Conservation (phyloP, 2,113 vertebrate species). For the Psilopsiagon aurifrons region DNA sequence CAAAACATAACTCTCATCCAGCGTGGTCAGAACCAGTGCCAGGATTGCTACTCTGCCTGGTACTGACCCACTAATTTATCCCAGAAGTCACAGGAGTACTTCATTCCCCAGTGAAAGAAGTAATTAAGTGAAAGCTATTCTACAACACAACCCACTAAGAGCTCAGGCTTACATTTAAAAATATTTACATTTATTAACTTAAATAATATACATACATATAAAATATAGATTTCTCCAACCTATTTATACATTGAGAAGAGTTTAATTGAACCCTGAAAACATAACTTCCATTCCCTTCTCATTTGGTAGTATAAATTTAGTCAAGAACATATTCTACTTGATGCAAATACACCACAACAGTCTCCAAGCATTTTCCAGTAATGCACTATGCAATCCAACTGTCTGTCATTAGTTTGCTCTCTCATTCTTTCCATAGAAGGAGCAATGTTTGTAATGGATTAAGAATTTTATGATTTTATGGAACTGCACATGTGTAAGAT, state of each 20-base stretch:
- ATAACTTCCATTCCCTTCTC: neutral
- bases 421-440: neutral
- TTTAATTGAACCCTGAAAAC: slow-evolving; percentile 30
- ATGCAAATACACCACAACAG: neutral
- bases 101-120: neutral
- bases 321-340: neutral
- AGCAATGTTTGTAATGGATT: neutral
- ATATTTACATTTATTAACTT: slow-evolving; percentile 19
- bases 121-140: neutral
- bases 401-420: neutral
- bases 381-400: rapidly evolving
- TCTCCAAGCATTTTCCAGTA: neutral
- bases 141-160: neutral
- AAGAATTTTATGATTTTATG: neutral
- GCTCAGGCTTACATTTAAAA: neutral
- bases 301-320: neutral
- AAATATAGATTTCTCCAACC: neutral
- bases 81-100: neutral
- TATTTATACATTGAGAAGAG: neutral
- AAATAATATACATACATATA: neutral
- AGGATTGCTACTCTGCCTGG: neutral
- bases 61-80: neutral
- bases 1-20: neutral
- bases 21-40: neutral
- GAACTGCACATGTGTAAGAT: neutral